Percentiles rank a stretch among this genome's conserved stretches.
These are phyloP conservation scores for Arrhopalites spinosus DNA, from an alignment of 2,888 invertebrate species.

Conservation along the genomic window DNA sequence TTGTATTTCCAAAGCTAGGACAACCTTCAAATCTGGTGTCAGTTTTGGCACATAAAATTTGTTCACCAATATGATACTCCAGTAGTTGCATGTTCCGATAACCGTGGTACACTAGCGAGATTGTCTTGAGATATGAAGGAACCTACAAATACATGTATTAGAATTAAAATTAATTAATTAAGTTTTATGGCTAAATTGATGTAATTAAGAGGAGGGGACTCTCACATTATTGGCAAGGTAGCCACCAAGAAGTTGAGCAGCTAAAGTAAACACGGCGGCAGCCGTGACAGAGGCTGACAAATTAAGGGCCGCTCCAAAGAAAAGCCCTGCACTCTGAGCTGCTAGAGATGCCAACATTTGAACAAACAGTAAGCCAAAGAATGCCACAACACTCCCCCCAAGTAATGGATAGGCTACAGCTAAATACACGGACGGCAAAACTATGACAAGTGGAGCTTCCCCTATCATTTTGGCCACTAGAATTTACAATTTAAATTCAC, in stretches of 20 bases:
- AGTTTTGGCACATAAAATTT: constrained; percentile 66
- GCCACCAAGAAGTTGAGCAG: constrained; percentile 76
- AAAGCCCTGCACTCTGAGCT: constrained; percentile 72
- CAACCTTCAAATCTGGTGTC: constrained; percentile 64
- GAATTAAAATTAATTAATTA: neutral
- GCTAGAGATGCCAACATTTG: constrained; percentile 55
- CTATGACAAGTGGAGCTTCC: constrained; percentile 75
- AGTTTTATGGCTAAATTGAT: neutral
- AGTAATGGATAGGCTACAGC: constrained; percentile 78
- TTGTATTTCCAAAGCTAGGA: constrained; percentile 10
- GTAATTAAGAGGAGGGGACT: too few species aligned
- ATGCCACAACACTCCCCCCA: constrained; percentile 68
- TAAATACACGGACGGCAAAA: constrained; percentile 76
- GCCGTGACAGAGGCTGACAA: constrained; percentile 78
- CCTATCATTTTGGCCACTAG: constrained; percentile 79
- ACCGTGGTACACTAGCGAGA: constrained; percentile 72
- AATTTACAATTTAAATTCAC: neutral
- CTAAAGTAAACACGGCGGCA: constrained; percentile 75
- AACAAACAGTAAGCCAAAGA: constrained; percentile 71
- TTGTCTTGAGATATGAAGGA: constrained; percentile 52
- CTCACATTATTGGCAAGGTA: constrained; percentile 67
- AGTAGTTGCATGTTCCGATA: constrained; percentile 81
- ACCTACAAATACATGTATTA: constrained; percentile 39
- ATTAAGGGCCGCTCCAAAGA: constrained; percentile 78
- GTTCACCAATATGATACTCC: constrained; percentile 73